Conservation (phyloP, 2,888 invertebrate genomes). For the Tanytarsus gracilentus region DNA sequence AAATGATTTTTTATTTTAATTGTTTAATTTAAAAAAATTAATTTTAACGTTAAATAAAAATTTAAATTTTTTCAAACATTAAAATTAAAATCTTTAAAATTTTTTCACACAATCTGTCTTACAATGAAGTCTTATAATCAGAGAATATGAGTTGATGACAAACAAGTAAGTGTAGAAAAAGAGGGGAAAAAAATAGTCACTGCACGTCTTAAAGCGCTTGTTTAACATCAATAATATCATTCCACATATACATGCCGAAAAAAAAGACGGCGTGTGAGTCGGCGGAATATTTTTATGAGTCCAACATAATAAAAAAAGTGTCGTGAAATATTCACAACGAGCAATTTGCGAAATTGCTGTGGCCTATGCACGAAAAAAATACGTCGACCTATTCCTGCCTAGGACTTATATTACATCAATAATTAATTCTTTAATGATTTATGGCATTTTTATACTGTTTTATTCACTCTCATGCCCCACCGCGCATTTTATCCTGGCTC, state of each 20-base stretch:
- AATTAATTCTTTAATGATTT: constrained; percentile 28
- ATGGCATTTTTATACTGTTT: constrained; percentile 14
- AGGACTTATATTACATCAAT: constrained; percentile 21
- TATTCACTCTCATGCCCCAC: constrained; percentile 1
- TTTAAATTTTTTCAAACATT: too few species aligned
- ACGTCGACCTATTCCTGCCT: constrained; percentile 9
- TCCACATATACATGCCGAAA: too few species aligned
- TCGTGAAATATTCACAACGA: constrained; percentile 26
- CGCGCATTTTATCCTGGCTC: too few species aligned
- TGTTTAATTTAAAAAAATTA: too few species aligned
- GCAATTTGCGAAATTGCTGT: constrained; percentile 27
- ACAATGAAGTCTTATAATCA: too few species aligned
- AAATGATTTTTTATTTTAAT: too few species aligned
- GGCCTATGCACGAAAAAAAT: not conserved
- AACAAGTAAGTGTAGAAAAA: too few species aligned
- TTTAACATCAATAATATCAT: constrained; percentile 1
- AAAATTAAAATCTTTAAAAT: too few species aligned
- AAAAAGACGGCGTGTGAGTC: not conserved
- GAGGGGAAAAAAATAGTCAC: not conserved
- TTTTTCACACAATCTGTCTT: too few species aligned
- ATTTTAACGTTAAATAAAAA: too few species aligned
- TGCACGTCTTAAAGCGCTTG: not conserved
- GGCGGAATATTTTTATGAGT: not conserved
- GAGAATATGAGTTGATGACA: too few species aligned
- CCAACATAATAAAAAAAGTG: not conserved